Evolutionary conservation across 2,113 vertebrate species (phyloP).

Genomic region (Dasyornis broadbenti): DNA sequence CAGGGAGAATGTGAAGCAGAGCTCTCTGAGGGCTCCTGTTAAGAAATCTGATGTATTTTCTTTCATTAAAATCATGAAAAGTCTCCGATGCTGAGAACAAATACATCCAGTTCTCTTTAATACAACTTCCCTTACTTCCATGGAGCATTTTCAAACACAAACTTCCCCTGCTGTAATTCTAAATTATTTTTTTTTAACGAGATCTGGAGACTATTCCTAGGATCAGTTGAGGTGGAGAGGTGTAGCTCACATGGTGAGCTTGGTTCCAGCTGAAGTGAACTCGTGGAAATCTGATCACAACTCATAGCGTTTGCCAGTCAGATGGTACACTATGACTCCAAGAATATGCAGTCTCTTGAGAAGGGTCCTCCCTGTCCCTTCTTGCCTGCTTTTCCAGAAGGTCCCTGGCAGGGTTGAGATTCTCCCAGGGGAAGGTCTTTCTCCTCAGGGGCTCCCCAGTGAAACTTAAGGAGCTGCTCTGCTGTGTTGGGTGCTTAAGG

Average conservation of each 20-base stretch:
- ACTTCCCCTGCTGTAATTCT: background rate
- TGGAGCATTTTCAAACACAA: background rate
- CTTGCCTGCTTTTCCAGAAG: background rate
- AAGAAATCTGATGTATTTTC: background rate
- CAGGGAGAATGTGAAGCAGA: background rate
- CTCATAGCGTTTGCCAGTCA: background rate
- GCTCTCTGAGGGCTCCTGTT: background rate
- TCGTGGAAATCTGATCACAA: background rate
- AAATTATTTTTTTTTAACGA: background rate
- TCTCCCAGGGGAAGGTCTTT: background rate
- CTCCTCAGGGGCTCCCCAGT: background rate
- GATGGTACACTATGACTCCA: background rate
- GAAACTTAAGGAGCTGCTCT: background rate
- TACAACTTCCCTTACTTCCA: background rate
- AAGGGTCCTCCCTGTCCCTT: background rate
- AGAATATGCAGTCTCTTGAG: background rate
- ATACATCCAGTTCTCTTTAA: background rate
- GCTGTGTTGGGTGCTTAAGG: background rate
- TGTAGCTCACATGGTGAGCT: background rate
- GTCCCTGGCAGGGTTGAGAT: background rate
- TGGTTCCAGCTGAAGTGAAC: background rate
- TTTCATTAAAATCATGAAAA: slow-evolving; percentile 22
- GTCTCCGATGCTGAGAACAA: background rate
- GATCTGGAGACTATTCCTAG: background rate
- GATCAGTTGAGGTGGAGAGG: background rate